These are phyloP conservation scores for Lasioglossum malachurum DNA, from an alignment of 2,888 invertebrate species.

Conservation along the genomic window DNA sequence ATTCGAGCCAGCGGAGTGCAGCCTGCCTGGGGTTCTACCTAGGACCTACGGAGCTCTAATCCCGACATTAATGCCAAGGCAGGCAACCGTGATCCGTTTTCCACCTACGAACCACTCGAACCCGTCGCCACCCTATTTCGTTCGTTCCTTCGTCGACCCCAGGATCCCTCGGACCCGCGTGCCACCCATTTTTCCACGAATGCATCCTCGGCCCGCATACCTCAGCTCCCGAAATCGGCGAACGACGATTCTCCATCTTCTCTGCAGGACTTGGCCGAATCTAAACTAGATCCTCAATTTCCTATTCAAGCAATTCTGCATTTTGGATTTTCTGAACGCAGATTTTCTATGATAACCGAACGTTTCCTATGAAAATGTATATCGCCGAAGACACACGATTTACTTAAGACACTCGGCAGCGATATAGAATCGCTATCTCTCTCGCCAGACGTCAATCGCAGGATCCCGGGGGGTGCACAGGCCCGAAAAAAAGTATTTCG, in stretches of 20 bases:
- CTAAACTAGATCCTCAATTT: not conserved
- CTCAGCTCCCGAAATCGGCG: not conserved
- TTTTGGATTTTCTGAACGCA: not conserved
- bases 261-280: not conserved
- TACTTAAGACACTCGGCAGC: not conserved
- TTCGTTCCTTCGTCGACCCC: not conserved
- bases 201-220: not conserved
- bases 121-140: slow-evolving; percentile 37
- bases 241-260: not conserved
- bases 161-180: slow-evolving; percentile 8
- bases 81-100: slow-evolving; percentile 73
- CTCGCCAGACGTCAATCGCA: not conserved
- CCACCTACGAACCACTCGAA: slow-evolving; percentile 58
- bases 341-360: no score
- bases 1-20: slow-evolving; percentile 60
- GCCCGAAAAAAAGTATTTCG: not conserved
- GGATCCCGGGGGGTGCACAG: not conserved
- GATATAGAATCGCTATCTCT: not conserved
- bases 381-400: not conserved
- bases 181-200: slow-evolving; percentile 28
- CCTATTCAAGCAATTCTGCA: not conserved
- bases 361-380: not conserved
- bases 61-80: slow-evolving; percentile 79
- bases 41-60: slow-evolving; percentile 64
- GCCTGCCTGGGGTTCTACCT: slow-evolving; percentile 34